A percentile compares a stretch with the other conserved stretches of the same genome.
Conservation (phyloP, 2,797 vertebrate species). For the Xerus rutilus region DNA sequence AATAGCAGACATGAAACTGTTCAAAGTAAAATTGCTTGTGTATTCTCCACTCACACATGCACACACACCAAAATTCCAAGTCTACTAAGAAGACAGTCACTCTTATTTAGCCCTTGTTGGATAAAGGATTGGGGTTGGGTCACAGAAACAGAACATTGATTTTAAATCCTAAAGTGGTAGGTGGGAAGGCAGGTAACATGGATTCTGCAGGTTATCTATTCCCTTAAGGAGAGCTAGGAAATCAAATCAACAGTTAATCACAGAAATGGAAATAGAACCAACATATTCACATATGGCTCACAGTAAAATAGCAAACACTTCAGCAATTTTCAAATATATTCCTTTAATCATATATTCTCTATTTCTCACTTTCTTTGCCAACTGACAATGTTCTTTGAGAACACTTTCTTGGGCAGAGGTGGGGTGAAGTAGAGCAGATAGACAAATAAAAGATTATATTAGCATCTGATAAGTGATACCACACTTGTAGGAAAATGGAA, state of each 20-base stretch:
- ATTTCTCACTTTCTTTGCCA: constrained; percentile 55
- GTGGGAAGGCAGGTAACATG: not conserved
- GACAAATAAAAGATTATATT: not conserved
- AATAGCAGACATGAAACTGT: not conserved
- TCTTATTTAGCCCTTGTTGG: not conserved
- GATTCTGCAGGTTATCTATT: not conserved
- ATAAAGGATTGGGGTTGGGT: not conserved
- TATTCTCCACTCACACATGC: accelerated
- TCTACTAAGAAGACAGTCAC: not conserved
- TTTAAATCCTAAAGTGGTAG: not conserved
- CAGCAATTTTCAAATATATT: not conserved
- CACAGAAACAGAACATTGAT: not conserved
- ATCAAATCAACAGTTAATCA: constrained; percentile 1
- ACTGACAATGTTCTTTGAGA: constrained; percentile 16
- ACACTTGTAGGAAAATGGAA: not conserved
- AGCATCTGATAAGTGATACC: not conserved
- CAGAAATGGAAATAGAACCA: constrained; percentile 40
- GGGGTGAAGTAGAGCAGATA: not conserved
- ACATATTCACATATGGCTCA: not conserved
- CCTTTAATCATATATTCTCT: constrained; percentile 36
- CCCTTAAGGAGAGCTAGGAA: not conserved
- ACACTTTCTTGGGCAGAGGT: not conserved
- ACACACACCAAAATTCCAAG: not conserved
- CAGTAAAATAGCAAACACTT: constrained; percentile 15
- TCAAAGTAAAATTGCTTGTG: not conserved